Base-by-base conservation (phyloP, 2,888 invertebrate species). In the Dryadula phaetusa region DNA sequence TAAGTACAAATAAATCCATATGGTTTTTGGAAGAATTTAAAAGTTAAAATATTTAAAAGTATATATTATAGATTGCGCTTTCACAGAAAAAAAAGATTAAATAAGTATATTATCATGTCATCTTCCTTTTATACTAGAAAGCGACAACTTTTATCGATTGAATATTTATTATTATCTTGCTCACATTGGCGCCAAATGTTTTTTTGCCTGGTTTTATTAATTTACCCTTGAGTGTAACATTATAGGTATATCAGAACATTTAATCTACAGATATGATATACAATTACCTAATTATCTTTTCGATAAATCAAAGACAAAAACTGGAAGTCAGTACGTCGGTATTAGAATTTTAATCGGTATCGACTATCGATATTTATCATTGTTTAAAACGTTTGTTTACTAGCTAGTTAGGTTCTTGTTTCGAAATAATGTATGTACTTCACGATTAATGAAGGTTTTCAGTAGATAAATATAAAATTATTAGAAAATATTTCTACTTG, bases 141-240 rank as follows among this genome's bases (percentile, higher is more conserved):
- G 25, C 7, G 25, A 28, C 25, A 49, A 12, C 8, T 28, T 49
- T 49, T 28, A 16, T 2, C n/a, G 10, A 28, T 28, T 49, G 1
- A 49, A 49, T 49, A 49, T 49, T 28, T 49, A 49, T 16, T 7
- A 10, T 28, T 49, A 28, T 49, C 28, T 8, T 14, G 47, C 6
- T 16, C n/a, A 49, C 28, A 28, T 49, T 49, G 28, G 49, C 49
- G 49, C 49, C 49, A 49, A 49, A 49, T 10, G 16, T 28, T 14
- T 28, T 25, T 49, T 49, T 28, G 25, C 49, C 22, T 49, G 25
- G n/a, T 16, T 49, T 28, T 25, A 4, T 28, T 10, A 25, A 49
- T 49, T 28, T 49, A 16, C 28, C 53, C 61, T 47, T 53, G 64
- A 64, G 47, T 68, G 28, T 28, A 49, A 49, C 28, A 49, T 49